Conservation (phyloP, 2,113 vertebrate genomes). For the Indri indri region DNA sequence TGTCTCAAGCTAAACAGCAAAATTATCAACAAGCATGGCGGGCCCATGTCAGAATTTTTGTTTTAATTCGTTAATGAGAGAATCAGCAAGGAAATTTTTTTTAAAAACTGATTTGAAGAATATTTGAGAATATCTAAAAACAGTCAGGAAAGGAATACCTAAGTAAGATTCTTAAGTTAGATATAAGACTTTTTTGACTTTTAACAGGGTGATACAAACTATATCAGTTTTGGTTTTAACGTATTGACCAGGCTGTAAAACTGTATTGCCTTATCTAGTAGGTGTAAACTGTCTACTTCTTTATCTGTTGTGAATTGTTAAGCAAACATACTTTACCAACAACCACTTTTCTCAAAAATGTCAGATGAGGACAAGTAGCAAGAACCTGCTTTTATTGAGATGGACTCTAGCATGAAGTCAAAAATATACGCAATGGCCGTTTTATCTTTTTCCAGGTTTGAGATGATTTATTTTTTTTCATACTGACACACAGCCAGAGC, state of each 20-base stretch:
- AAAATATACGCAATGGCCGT: background rate
- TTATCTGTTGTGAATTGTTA: background rate
- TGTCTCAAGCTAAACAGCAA: background rate
- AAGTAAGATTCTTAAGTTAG: background rate
- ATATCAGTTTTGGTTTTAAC: background rate
- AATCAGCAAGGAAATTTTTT: background rate
- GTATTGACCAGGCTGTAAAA: background rate
- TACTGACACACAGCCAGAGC: background rate
- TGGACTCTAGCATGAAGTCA: background rate
- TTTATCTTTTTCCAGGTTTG: background rate
- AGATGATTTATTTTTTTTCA: background rate
- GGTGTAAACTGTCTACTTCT: background rate
- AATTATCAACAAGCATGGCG: background rate
- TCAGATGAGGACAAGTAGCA: background rate
- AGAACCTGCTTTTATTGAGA: background rate
- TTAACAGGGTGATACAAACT: background rate
- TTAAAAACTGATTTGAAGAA: background rate
- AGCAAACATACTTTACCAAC: background rate
- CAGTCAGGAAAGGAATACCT: background rate
- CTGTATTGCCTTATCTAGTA: background rate
- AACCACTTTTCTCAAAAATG: background rate
- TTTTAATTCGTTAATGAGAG: constrained; percentile 5
- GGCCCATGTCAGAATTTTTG: background rate
- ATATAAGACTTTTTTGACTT: background rate
- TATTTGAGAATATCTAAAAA: background rate